phyloP scores from a whole-genome alignment of 2,888 invertebrate species.

The Lepidonotus clava region DNA sequence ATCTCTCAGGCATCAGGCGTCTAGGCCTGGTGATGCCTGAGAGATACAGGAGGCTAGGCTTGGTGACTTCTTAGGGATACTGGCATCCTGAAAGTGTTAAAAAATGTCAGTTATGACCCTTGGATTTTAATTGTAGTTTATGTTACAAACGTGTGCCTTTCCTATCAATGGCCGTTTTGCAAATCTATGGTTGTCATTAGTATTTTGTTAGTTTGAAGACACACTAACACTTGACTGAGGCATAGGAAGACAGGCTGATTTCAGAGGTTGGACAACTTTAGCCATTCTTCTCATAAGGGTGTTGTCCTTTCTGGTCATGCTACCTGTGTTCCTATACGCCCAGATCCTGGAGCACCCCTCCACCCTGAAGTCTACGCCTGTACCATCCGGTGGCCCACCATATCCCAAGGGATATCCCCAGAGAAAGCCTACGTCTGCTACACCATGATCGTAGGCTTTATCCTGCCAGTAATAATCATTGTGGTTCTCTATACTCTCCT shows the following conservation, averaged over 20 bases:
- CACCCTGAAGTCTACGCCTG: conserved; percentile 53
- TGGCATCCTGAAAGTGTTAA: too few relatives aligned
- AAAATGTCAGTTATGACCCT: too few relatives aligned
- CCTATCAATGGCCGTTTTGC: conserved; percentile 66
- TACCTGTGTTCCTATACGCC: conserved; percentile 64
- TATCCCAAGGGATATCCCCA: conserved; percentile 25
- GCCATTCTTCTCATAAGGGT: conserved; percentile 63
- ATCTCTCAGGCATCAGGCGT: too few relatives aligned
- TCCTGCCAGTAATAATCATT: conserved; percentile 63
- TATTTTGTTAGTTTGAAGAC: too few relatives aligned
- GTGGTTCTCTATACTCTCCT: conserved; percentile 63
- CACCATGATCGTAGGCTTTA: conserved; percentile 62
- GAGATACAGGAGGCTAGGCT: too few relatives aligned
- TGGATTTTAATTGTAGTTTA: too few relatives aligned
- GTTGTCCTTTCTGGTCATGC: conserved; percentile 62
- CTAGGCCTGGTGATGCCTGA: too few relatives aligned
- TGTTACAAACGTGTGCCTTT: too few relatives aligned
- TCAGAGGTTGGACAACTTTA: conserved; percentile 58
- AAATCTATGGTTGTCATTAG: conserved; percentile 63
- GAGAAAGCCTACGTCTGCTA: conserved; percentile 59
- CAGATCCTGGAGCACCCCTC: neutral
- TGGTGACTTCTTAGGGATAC: too few relatives aligned
- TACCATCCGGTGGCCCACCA: conserved; percentile 61
- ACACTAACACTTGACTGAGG: too few relatives aligned
- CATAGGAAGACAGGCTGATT: conserved; percentile 61